Base-by-base conservation (phyloP, 1,140 invertebrate genomes). In the Eupeodes corollae region DNA sequence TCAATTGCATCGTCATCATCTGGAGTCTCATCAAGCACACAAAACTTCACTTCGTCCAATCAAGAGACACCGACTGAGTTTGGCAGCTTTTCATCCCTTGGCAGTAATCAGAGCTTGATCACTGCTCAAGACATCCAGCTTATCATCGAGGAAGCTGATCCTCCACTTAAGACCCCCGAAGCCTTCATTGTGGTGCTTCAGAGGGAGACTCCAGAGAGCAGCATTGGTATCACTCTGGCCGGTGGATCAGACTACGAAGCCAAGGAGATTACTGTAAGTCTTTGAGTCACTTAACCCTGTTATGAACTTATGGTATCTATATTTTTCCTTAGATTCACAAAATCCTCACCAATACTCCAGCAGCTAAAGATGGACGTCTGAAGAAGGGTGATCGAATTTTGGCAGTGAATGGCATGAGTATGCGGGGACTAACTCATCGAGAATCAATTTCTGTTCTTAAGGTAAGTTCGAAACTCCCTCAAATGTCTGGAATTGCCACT, bases 241-340 rank as follows among this genome's bases (percentile, higher is more conserved):
- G 89, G 88, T 38, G 89, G 90, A 6, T 79, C 81, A 6, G 89
- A 92, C 61, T 91, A 88, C 66, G 88, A 92, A 72, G 80, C 81
- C 51, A 92, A 91, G 70, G 86, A 91, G 70, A 90, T 92, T 42
- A 91, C 87, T 49, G 86, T 89, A 69, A 73, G 78, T 35, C 32
- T 35, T 15, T 12, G 32, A 35, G 12, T 10, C 34, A 6, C 6
- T 14, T 26, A 46, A 46, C 10, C 14, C 13, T 16, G n/a, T 42
- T n/a, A 32, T n/a, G 10, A 13, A 6, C 16, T 39, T 14, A 21
- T 14, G 16, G n/a, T 43, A 13, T 14, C n/a, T 32, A 44, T 38
- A 13, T 42, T 34, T 14, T 33, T 12, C 16, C 69, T 62, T 62
- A 90, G 86, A 83, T 93, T 52, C 86, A 92, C 64, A 84, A 89